Percentiles rank a stretch among this genome's conserved stretches.
Evolutionary conservation across 2,797 vertebrate species (phyloP).

Genomic region (Cyprinodon diabolis): DNA sequence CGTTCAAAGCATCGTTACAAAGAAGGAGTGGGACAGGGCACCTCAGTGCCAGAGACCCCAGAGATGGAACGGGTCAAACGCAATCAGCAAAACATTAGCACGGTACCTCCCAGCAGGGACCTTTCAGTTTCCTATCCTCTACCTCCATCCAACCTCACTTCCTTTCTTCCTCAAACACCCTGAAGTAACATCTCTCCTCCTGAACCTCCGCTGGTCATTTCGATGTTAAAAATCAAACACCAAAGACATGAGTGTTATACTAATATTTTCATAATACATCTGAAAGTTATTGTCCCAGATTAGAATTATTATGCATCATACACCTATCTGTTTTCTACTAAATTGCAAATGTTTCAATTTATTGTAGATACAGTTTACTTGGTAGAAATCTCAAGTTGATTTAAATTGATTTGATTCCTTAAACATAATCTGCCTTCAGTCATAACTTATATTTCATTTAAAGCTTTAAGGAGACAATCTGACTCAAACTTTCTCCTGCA

Average conservation of each 20-base stretch:
- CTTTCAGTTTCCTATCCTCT: constrained; percentile 4
- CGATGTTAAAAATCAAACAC: constrained; percentile 23
- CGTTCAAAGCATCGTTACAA: constrained; percentile 91
- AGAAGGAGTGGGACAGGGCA: constrained; percentile 91
- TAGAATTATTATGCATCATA: background rate
- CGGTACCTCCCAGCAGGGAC: constrained; percentile 83
- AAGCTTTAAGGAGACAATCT: too few species aligned
- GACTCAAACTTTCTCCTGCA: too few species aligned
- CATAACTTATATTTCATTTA: too few species aligned
- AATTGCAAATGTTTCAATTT: background rate
- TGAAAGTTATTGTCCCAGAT: too few species aligned
- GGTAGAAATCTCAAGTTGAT: too few species aligned
- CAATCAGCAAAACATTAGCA: constrained; percentile 95
- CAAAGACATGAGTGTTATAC: background rate
- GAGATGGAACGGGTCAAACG: constrained; percentile 98
- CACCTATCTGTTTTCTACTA: background rate
- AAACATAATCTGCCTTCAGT: too few species aligned
- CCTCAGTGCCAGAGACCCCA: constrained; percentile 92
- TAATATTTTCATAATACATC: background rate
- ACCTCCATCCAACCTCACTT: constrained; percentile 17
- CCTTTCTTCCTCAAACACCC: constrained; percentile 20
- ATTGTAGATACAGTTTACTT: too few species aligned
- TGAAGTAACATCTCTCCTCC: constrained; percentile 23
- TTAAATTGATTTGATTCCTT: too few species aligned
- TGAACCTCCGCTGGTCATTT: constrained; percentile 3